phyloP scores from a whole-genome alignment of 2,113 vertebrate species.

The Bagarius yarrelli region DNA sequence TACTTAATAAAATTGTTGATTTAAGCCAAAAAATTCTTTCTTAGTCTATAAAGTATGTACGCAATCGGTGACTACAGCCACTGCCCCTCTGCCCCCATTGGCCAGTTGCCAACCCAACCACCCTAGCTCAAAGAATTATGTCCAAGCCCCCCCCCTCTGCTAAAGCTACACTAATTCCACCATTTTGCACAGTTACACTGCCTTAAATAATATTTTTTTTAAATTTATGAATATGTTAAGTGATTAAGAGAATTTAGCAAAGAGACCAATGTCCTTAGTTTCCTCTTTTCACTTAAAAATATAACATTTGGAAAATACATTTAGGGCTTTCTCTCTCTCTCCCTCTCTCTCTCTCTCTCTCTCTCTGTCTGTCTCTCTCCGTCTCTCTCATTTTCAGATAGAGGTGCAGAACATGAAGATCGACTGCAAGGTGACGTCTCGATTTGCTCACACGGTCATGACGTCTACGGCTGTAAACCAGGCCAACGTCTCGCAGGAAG shows the following conservation, averaged over 20 bases:
- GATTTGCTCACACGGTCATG: conserved; percentile 88
- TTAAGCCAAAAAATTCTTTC: too few relatives aligned
- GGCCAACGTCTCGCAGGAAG: conserved; percentile 77
- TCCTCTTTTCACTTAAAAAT: neutral
- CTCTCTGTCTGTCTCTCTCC: neutral
- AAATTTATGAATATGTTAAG: neutral
- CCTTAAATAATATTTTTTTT: too few relatives aligned
- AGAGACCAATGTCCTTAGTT: neutral
- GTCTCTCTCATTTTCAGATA: conserved; percentile 31
- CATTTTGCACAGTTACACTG: too few relatives aligned
- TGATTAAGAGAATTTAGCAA: neutral
- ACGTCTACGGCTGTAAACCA: conserved; percentile 84
- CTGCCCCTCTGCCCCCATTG: too few relatives aligned
- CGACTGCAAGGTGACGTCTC: conserved; percentile 81
- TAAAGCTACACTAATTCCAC: too few relatives aligned
- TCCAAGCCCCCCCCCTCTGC: too few relatives aligned
- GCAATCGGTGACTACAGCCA: too few relatives aligned
- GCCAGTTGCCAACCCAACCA: too few relatives aligned
- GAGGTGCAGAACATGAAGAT: conserved; percentile 77
- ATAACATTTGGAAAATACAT: neutral
- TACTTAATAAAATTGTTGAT: too few relatives aligned
- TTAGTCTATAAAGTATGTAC: too few relatives aligned
- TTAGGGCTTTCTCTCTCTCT: neutral
- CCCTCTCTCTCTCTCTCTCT: neutral
- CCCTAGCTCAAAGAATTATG: too few relatives aligned